phyloP scores from a whole-genome alignment of 1,140 invertebrate genomes.

The Eciton burchellii region DNA sequence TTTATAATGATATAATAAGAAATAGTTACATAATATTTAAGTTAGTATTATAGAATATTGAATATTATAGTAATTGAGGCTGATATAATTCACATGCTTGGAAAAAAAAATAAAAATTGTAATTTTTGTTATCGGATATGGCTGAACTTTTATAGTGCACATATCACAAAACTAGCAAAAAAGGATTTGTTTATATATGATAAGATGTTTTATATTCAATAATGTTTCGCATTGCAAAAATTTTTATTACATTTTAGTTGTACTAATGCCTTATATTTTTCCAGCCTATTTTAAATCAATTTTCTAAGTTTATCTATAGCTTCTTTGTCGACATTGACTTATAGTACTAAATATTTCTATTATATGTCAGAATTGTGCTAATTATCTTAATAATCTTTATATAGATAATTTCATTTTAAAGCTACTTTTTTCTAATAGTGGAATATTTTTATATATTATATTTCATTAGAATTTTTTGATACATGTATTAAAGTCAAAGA shows the following conservation, averaged over 20 bases:
- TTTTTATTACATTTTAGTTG: slow-evolving; percentile 21
- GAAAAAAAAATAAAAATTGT: not conserved
- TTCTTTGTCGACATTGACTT: slow-evolving; percentile 8
- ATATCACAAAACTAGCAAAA: slow-evolving; percentile 31
- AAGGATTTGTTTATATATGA: slow-evolving; percentile 44
- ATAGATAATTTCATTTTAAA: not conserved
- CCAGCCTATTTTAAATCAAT: slow-evolving; percentile 43
- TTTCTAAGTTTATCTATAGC: slow-evolving; percentile 43
- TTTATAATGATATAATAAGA: slow-evolving; percentile 24
- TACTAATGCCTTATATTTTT: slow-evolving; percentile 16
- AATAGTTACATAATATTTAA: slow-evolving; percentile 42
- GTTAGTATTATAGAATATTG: too few relatives aligned
- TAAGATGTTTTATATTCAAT: slow-evolving; percentile 23
- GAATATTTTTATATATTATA: slow-evolving; percentile 22
- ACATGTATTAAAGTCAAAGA: slow-evolving; percentile 3
- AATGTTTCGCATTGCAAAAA: slow-evolving; percentile 28
- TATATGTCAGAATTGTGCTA: not conserved
- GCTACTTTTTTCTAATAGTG: not conserved
- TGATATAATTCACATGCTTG: not conserved
- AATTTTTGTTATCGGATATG: slow-evolving; percentile 41
- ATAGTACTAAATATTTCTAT: slow-evolving; percentile 12
- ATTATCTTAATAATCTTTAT: slow-evolving; percentile 10
- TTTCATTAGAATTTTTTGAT: not conserved
- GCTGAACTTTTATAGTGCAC: slow-evolving; percentile 54
- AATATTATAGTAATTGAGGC: slow-evolving; percentile 18